Evolutionary conservation across 2,888 invertebrate species (phyloP), one percentile per base, ranked within the genome.

Genomic region (Microplitis manilae): DNA sequence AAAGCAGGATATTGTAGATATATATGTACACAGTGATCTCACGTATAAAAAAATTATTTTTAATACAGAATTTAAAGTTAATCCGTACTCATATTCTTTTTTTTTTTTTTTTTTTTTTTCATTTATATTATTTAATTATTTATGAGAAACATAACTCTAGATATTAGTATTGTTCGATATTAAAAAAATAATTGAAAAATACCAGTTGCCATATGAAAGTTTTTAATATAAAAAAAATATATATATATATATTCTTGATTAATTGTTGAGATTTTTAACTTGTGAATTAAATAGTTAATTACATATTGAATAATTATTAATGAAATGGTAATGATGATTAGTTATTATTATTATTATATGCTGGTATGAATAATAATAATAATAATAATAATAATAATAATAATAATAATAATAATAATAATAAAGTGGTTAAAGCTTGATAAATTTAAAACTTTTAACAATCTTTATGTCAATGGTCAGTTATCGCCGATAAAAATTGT

Each of bases 121-220:
- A 13, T 8, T 2, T 13, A 5, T 50, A 9, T 50, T 50, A 50
- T 50, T 50, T 50, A 50, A 50, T 50, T 50, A 50, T 50, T 50
- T 50, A 50, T 50, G 50, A 50, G 13, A 50, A 50, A 13, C 50
- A 50, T 50, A 50, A 50, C 8, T 30, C 8, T 50, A 50, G 50
- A 50, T 50, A 13, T 8, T 50, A 50, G 50, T 50, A 50, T 50
- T 50, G 50, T 50, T 50, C 50, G 50, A 50, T 50, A 50, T 50
- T 50, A 50, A 50, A 50, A 50, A 50, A 4, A 50, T 50, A 50
- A 50, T 50, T 13, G 4, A 50, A 50, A 30, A 30, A 30, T 30
- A 50, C 50, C 50, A 50, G 50, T 50, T 50, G 50, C 50, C 50
- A 50, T 50, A 50, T 50, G 50, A 50, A 50, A 50, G 50, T 50